A percentile compares a stretch with the other conserved stretches of the same genome.
Evolutionary conservation across 2,113 vertebrate genomes (phyloP).

Genomic region (Nanger granti): DNA sequence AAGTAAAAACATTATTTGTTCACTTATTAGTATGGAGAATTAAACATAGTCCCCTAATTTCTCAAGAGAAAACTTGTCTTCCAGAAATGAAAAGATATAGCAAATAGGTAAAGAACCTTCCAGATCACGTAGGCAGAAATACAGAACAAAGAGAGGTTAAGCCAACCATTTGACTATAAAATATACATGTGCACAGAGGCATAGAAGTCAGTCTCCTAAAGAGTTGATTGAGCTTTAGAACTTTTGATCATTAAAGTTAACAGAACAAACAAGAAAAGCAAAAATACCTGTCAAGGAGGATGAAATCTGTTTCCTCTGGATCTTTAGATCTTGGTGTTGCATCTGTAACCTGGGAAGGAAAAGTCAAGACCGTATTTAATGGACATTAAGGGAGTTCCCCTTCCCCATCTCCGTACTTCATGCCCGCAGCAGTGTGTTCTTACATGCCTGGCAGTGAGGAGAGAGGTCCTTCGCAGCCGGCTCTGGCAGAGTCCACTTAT

Average conservation of each 20-base stretch:
- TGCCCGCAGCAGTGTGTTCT: not conserved
- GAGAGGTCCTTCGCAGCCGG: not conserved
- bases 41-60: conserved; percentile 6
- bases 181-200: not conserved
- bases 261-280: not conserved
- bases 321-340: not conserved
- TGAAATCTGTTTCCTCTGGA: not conserved
- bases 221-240: not conserved
- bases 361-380: not conserved
- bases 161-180: not conserved
- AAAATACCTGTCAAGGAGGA: not conserved
- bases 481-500: not conserved
- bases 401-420: not conserved
- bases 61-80: not conserved
- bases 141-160: not conserved
- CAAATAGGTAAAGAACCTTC: not conserved
- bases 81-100: conserved; percentile 13
- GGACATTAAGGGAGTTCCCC: not conserved
- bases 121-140: not conserved
- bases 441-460: not conserved
- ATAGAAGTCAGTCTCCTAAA: not conserved
- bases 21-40: conserved; percentile 10
- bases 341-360: not conserved
- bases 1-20: not conserved
- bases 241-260: not conserved